These are phyloP conservation scores for Paramormyrops hopkinsi DNA, from an alignment of 2,797 vertebrate genomes.

Conservation along the genomic window DNA sequence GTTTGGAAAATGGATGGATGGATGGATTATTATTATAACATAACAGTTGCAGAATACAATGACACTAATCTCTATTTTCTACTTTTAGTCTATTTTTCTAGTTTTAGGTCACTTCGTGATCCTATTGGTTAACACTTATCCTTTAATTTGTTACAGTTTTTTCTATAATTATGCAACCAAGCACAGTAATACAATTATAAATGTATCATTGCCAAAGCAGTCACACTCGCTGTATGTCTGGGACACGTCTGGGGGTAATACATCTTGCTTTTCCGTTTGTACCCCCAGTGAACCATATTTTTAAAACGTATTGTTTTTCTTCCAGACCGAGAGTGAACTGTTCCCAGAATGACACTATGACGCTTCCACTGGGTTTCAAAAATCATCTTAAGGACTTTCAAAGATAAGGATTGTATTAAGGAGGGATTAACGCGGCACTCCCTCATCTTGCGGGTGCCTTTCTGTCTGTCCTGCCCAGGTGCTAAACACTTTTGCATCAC, in stretches of 20 bases:
- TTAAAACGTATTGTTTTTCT: slow-evolving; percentile 1
- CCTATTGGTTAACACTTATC: background rate
- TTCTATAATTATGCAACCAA: background rate
- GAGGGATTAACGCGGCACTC: background rate
- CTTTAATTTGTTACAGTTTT: background rate
- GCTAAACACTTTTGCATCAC: background rate
- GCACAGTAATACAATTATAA: background rate
- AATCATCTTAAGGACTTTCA: background rate
- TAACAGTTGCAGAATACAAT: background rate
- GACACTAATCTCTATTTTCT: background rate
- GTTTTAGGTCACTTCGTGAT: background rate
- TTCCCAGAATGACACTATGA: background rate
- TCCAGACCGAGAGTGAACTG: background rate
- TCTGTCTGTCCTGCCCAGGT: background rate
- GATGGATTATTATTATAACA: background rate
- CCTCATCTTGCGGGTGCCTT: background rate
- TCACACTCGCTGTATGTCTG: background rate
- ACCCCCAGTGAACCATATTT: slow-evolving; percentile 19
- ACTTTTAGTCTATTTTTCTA: background rate
- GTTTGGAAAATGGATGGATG: too few relatives aligned
- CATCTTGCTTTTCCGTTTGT: background rate
- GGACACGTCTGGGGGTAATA: background rate
- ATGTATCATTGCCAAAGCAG: background rate
- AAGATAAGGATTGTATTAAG: background rate
- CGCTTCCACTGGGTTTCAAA: background rate